Evolutionary conservation across 2,888 invertebrate genomes (phyloP).

Genomic region (Pristionchus maxplancki): DNA sequence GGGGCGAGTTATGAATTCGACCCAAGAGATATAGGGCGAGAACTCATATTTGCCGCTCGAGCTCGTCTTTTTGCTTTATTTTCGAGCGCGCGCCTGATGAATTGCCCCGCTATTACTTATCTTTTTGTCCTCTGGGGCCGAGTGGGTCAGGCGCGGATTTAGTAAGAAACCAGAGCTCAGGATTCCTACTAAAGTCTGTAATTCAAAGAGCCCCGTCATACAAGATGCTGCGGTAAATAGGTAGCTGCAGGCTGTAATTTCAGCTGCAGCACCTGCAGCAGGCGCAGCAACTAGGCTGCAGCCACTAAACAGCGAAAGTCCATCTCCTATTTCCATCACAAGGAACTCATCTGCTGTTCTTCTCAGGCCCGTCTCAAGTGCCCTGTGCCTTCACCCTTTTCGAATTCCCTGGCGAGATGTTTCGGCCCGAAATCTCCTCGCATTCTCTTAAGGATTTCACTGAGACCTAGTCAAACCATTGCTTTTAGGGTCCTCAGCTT

Average conservation of each 20-base stretch:
- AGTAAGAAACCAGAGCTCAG: background rate
- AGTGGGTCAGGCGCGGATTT: background rate
- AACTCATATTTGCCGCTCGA: background rate
- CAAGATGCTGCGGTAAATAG: too few species aligned
- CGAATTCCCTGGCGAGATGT: background rate
- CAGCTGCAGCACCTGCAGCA: background rate
- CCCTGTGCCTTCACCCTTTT: background rate
- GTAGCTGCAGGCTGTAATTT: too few species aligned
- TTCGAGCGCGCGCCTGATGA: background rate
- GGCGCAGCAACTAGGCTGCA: background rate
- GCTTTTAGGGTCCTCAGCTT: too few species aligned
- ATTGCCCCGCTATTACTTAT: background rate
- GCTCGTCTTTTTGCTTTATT: background rate
- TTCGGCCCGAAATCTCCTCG: background rate
- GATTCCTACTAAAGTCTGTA: too few species aligned
- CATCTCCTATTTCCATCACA: background rate
- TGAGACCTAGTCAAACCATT: too few species aligned
- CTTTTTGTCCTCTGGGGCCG: background rate
- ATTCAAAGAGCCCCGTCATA: too few species aligned
- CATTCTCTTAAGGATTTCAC: background rate
- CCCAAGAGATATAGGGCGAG: background rate
- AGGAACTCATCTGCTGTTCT: background rate
- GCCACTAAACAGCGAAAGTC: background rate
- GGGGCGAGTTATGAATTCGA: background rate
- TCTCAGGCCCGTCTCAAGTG: background rate